These are phyloP conservation scores for Leptodactylus fuscus DNA, from an alignment of 2,113 vertebrate genomes.

Conservation along the genomic window DNA sequence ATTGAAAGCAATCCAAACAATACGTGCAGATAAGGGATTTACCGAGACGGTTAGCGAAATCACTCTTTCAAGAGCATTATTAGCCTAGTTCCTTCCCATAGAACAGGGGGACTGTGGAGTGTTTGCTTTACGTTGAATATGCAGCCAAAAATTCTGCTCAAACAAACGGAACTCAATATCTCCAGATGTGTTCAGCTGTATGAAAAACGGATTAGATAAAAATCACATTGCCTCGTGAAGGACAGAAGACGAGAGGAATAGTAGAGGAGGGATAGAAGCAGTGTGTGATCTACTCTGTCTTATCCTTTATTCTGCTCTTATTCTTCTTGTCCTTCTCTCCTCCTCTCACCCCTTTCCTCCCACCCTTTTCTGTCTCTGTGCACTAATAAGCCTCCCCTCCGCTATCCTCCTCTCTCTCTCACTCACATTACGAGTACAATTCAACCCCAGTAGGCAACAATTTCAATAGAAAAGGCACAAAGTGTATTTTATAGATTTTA, in stretches of 20 bases:
- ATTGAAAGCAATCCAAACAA: constrained; percentile 59
- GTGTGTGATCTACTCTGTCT: neutral
- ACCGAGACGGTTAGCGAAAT: constrained; percentile 45
- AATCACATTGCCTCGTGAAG: neutral
- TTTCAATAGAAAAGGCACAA: neutral
- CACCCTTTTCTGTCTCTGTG: constrained; percentile 24
- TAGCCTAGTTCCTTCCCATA: constrained; percentile 56
- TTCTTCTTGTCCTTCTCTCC: constrained; percentile 18
- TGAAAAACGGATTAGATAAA: neutral
- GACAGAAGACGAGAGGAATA: neutral
- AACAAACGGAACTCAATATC: constrained; percentile 40
- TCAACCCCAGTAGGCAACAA: neutral
- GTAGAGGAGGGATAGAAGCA: neutral
- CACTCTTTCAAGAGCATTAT: constrained; percentile 56
- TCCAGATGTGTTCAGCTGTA: constrained; percentile 17
- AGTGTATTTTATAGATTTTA: neutral
- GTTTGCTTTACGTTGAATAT: constrained; percentile 41
- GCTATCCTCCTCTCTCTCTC: constrained; percentile 19
- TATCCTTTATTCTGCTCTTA: constrained; percentile 26
- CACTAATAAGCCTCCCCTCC: constrained; percentile 18
- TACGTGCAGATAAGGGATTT: constrained; percentile 36
- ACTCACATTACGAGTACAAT: neutral
- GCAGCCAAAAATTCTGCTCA: constrained; percentile 26
- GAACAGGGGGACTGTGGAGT: constrained; percentile 18
- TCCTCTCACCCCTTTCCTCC: constrained; percentile 29